Base-by-base conservation (phyloP, 1,140 invertebrate genomes). In the Trissolcus basalis region DNA sequence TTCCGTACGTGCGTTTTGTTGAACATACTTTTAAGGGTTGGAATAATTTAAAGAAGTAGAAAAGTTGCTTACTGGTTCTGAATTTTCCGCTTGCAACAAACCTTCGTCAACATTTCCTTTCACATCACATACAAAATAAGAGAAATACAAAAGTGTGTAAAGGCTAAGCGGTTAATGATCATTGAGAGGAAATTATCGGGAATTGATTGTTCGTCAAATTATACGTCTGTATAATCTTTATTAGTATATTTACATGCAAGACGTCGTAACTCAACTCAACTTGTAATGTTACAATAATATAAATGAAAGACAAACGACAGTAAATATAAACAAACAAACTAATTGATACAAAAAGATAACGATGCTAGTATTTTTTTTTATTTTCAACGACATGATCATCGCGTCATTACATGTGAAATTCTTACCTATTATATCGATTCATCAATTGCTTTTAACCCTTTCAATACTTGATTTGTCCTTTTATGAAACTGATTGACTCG, bases 291-390 rank as follows among this genome's bases (percentile, higher is more conserved):
- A 86, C 85, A 88, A 85, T 86, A 83, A 87, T 86, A 27, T 27
- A 27, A 86, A 86, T 88, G 86, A 88, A 88, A 87, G 85, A 87
- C 86, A 88, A 88, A 88, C 84, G 85, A n/a, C 84, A 88, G 81
- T 85, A 87, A 86, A 86, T 86, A 87, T 85, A 86, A 86, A 86
- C 84, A 86, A 88, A 88, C 83, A 80, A 86, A 86, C 83, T 86
- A 87, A 87, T 27, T 86, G 84, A 87, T 86, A 87, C n/a, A 84
- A 87, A 87, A 87, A 84, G 82, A 80, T 87, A 85, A 86, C 84
- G 81, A 85, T 87, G 85, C 83, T n/a, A 59, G 58, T n/a, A 81
- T 80, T 72, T 70, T 50, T 60, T 53, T 80, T 72, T 69, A 74
- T 65, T 67, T 81, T 86, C 77, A 78, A 61, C 75, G 82, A 83